Evolutionary conservation across 2,888 invertebrate genomes (phyloP).

Genomic region (Cotesia congregata): DNA sequence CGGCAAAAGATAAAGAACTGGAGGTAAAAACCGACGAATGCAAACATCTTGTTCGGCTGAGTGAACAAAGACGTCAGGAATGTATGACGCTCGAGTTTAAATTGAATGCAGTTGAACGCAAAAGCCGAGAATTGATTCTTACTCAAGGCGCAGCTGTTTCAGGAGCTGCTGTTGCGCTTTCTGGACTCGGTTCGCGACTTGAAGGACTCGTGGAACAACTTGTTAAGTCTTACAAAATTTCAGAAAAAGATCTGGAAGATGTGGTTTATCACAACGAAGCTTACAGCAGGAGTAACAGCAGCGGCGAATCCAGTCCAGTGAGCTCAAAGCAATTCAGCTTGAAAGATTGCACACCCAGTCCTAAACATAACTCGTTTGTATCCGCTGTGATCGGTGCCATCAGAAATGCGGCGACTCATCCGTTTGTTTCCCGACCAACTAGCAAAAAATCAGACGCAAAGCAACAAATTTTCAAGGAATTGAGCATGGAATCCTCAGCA

Average conservation of each 20-base stretch:
- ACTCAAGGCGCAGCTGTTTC: constrained; percentile 81
- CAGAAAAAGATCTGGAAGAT: constrained; percentile 83
- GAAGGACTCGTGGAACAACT: constrained; percentile 81
- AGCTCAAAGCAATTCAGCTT: constrained; percentile 64
- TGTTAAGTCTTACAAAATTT: constrained; percentile 81
- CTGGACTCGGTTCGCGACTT: constrained; percentile 79
- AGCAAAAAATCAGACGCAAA: constrained; percentile 57
- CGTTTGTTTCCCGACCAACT: constrained; percentile 59
- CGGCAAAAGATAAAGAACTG: constrained; percentile 74
- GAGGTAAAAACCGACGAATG: constrained; percentile 81
- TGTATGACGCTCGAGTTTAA: constrained; percentile 78
- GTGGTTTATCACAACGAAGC: constrained; percentile 85
- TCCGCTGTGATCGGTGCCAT: constrained; percentile 82
- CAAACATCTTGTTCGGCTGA: constrained; percentile 82
- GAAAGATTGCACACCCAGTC: constrained; percentile 72
- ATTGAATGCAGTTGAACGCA: constrained; percentile 76
- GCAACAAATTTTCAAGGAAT: constrained; percentile 70
- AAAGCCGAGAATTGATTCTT: constrained; percentile 76
- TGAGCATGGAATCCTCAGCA: constrained; percentile 75
- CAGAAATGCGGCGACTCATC: constrained; percentile 73
- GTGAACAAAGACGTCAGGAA: constrained; percentile 84
- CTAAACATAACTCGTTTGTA: constrained; percentile 78
- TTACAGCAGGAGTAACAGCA: constrained; percentile 79
- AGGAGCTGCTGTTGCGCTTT: constrained; percentile 78
- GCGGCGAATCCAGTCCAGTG: constrained; percentile 77